A percentile compares a stretch with the other conserved stretches of the same genome.
phyloP scores from a whole-genome alignment of 2,113 vertebrate species.

The Anguilla japonica region DNA sequence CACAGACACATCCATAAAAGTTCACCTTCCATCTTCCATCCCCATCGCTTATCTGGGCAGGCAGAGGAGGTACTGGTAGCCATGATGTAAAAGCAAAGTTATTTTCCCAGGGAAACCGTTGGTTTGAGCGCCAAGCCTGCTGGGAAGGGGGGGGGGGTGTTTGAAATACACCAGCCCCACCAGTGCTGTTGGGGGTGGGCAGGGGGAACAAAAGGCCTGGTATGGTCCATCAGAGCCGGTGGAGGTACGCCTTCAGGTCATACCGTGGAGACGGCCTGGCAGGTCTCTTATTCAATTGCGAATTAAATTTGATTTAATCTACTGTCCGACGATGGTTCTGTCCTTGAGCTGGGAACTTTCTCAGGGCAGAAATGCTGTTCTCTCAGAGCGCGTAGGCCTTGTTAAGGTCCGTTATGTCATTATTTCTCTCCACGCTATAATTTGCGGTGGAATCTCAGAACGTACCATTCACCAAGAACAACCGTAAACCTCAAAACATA shows the following conservation, averaged over 20 bases:
- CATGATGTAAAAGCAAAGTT: not conserved
- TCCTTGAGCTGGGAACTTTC: not conserved
- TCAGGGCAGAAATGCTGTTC: not conserved
- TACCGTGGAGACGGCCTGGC: not conserved
- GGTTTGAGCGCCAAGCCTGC: slow-evolving; percentile 2
- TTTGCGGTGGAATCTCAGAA: slow-evolving; percentile 11
- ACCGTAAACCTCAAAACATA: slow-evolving; percentile 10
- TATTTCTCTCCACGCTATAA: slow-evolving; percentile 9
- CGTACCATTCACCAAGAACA: slow-evolving; percentile 4
- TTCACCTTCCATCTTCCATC: not conserved
- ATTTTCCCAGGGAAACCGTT: slow-evolving; percentile 1
- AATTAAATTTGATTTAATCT: not conserved
- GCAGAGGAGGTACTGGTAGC: not conserved
- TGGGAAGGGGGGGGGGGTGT: not conserved
- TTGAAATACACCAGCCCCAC: not conserved
- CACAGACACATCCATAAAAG: not conserved
- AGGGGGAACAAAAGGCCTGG: not conserved
- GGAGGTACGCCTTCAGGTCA: not conserved
- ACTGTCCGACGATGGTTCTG: not conserved
- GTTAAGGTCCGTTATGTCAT: not conserved
- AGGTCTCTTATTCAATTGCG: not conserved
- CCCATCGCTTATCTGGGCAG: not conserved
- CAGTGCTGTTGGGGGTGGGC: too few relatives aligned
- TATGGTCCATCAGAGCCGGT: not conserved
- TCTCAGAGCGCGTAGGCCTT: not conserved